Evolutionary conservation across 2,113 vertebrate genomes (phyloP).

Genomic region (Heloderma charlesbogerti): DNA sequence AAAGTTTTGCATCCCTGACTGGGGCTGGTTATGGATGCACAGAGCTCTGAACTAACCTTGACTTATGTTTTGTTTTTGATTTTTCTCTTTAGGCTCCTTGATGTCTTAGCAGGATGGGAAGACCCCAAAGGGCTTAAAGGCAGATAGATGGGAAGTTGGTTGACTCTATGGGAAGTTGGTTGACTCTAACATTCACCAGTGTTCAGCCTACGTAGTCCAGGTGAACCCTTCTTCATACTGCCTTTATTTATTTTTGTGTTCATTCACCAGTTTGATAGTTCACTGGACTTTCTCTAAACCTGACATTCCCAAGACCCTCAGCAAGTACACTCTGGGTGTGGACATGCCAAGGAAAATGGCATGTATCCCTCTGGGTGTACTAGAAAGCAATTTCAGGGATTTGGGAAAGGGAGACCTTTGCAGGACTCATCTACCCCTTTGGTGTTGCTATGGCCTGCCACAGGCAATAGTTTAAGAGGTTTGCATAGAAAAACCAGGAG

Average conservation of each 20-base stretch:
- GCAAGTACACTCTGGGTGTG: not conserved
- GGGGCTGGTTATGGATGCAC: too few relatives aligned
- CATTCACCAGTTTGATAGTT: not conserved
- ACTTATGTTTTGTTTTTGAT: not conserved
- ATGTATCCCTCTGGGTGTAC: not conserved
- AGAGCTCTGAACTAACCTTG: not conserved
- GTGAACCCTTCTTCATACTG: conserved; percentile 48
- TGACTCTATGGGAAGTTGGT: conserved; percentile 73
- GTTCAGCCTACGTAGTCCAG: conserved; percentile 83
- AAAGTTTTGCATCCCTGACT: not conserved
- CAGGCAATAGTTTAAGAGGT: not conserved
- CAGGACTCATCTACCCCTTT: not conserved
- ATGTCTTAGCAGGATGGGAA: conserved; percentile 82
- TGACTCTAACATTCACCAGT: conserved; percentile 76
- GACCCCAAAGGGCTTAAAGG: conserved; percentile 76
- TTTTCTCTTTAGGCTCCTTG: conserved; percentile 73
- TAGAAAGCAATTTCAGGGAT: not conserved
- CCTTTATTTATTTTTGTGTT: not conserved
- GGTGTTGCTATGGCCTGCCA: not conserved
- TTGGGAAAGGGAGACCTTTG: not conserved
- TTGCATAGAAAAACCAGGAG: too few relatives aligned
- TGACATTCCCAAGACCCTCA: not conserved
- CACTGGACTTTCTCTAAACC: not conserved
- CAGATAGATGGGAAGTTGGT: conserved; percentile 72
- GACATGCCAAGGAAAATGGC: not conserved